Evolutionary conservation across 2,888 invertebrate genomes (phyloP).

Genomic region (Herminia tarsipennalis): DNA sequence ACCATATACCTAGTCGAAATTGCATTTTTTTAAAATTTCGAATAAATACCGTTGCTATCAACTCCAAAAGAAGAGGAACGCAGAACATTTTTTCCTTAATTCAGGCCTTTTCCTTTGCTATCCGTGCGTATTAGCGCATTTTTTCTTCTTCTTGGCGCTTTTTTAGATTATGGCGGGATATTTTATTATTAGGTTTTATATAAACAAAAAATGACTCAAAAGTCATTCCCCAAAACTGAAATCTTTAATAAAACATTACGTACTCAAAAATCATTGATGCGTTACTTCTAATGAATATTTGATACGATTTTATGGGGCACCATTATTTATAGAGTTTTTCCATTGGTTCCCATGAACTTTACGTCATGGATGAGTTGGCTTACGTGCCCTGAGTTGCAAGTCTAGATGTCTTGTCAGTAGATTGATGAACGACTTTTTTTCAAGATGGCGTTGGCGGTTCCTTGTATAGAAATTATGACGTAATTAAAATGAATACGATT

Average conservation of each 20-base stretch:
- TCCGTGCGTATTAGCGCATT: too few relatives aligned
- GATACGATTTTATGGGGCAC: conserved; percentile 59
- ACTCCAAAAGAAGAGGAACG: too few relatives aligned
- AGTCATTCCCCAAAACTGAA: conserved; percentile 1
- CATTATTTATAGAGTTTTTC: conserved; percentile 42
- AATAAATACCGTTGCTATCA: too few relatives aligned
- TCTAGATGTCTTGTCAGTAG: conserved; percentile 24
- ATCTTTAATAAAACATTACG: neutral
- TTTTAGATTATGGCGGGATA: too few relatives aligned
- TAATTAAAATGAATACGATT: too few relatives aligned
- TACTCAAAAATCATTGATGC: conserved; percentile 24
- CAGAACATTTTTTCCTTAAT: too few relatives aligned
- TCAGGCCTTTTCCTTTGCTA: too few relatives aligned
- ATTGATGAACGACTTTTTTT: conserved; percentile 1
- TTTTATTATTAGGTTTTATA: too few relatives aligned
- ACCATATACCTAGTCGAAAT: too few relatives aligned
- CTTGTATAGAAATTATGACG: neutral
- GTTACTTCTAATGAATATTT: conserved; percentile 64
- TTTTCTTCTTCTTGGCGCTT: too few relatives aligned
- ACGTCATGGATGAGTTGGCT: conserved; percentile 37
- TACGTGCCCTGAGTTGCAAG: conserved; percentile 31
- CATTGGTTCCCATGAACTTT: conserved; percentile 41
- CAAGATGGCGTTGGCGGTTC: conserved; percentile 1
- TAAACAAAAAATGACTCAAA: too few relatives aligned
- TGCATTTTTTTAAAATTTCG: too few relatives aligned